These are phyloP conservation scores for Tinamus guttatus DNA, from an alignment of 2,113 vertebrate species.

Conservation along the genomic window DNA sequence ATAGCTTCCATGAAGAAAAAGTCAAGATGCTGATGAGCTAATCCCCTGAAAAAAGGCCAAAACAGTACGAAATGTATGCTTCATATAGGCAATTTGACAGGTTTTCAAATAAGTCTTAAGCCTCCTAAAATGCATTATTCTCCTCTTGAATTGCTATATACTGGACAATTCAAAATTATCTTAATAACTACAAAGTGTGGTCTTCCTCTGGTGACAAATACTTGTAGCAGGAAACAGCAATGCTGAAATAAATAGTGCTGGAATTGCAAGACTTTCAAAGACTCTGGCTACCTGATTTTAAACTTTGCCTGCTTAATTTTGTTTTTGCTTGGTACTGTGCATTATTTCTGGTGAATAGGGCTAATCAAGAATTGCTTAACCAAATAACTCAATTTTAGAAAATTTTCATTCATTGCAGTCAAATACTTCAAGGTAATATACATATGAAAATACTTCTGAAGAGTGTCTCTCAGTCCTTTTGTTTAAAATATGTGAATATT, in stretches of 20 bases:
- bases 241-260: neutral
- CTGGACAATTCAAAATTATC: neutral
- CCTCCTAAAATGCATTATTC: neutral
- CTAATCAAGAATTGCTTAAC: neutral
- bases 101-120: neutral
- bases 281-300: neutral
- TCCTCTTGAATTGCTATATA: neutral
- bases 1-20: neutral
- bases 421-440: neutral
- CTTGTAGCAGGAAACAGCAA: neutral
- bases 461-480: neutral
- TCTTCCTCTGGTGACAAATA: neutral
- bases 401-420: neutral
- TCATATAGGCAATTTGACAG: neutral
- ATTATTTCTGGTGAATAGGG: neutral
- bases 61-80: neutral
- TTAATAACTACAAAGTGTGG: neutral
- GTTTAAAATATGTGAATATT: neutral
- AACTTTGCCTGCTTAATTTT: neutral
- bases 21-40: accelerated
- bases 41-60: neutral
- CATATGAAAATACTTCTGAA: neutral
- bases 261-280: neutral
- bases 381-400: neutral
- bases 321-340: neutral